Conservation (phyloP, 2,797 vertebrate species). For the Morelia viridis region DNA sequence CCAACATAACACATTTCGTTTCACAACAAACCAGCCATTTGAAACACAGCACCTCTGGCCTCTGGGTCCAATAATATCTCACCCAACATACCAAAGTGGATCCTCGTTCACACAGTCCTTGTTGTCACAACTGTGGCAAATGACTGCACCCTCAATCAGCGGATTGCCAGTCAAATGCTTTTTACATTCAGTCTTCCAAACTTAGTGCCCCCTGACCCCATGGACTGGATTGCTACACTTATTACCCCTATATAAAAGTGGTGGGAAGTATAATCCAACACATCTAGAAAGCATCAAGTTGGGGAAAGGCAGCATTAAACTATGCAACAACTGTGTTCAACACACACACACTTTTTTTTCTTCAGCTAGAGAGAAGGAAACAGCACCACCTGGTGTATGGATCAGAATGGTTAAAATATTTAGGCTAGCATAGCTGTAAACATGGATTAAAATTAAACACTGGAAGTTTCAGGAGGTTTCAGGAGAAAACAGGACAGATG, state of each 20-base stretch:
- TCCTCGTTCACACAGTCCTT: not conserved
- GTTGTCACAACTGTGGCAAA: not conserved
- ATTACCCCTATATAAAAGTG: not conserved
- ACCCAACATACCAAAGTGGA: not conserved
- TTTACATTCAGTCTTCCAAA: not conserved
- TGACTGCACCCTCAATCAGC: not conserved
- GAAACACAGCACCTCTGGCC: not conserved
- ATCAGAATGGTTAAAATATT: too few relatives aligned
- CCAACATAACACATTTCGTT: not conserved
- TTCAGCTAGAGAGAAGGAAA: not conserved
- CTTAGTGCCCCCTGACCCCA: not conserved
- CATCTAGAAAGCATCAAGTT: not conserved
- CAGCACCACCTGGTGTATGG: not conserved
- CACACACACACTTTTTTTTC: not conserved
- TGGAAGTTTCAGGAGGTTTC: not conserved
- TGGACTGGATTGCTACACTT: too few relatives aligned
- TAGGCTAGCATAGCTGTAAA: not conserved
- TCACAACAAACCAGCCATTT: too few relatives aligned
- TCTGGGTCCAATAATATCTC: not conserved
- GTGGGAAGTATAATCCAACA: not conserved
- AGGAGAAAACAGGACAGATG: not conserved
- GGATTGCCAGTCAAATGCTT: not conserved
- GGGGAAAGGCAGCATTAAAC: not conserved
- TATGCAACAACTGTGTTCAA: not conserved
- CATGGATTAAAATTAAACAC: not conserved